A percentile compares a stretch with the other conserved stretches of the same genome.
These are phyloP conservation scores for Megaptera novaeangliae DNA, from an alignment of 2,113 vertebrate species.

Conservation along the genomic window DNA sequence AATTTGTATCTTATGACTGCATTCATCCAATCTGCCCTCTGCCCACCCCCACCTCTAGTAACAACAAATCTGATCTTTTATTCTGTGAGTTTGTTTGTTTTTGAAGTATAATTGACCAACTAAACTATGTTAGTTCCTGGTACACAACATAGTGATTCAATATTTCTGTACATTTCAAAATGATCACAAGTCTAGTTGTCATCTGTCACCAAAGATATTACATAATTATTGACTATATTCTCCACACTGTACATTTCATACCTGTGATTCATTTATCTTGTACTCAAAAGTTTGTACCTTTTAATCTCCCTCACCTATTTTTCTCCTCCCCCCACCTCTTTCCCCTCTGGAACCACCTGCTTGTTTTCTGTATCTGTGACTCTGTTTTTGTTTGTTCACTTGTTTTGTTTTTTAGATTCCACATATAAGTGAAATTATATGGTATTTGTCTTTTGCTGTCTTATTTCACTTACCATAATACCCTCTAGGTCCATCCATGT, in stretches of 20 bases:
- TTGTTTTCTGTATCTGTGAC: background rate
- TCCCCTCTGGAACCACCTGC: background rate
- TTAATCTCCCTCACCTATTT: accelerated
- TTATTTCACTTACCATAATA: background rate
- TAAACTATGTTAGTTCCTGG: background rate
- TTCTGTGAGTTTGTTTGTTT: background rate
- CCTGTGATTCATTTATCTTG: background rate
- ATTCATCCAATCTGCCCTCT: background rate
- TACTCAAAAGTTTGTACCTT: accelerated
- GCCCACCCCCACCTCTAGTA: background rate
- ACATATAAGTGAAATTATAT: background rate
- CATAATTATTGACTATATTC: background rate
- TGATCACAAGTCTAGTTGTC: background rate
- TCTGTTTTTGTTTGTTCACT: background rate
- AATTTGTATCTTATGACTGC: background rate
- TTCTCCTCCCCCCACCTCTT: background rate
- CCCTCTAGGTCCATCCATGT: background rate
- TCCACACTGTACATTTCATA: background rate
- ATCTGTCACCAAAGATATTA: background rate
- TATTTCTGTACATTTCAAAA: background rate
- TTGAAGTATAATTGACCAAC: background rate
- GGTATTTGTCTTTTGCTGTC: background rate
- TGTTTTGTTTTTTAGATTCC: background rate
- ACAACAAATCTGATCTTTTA: background rate
- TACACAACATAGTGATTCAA: background rate